phyloP scores from a whole-genome alignment of 2,113 vertebrate species.

The Hemichromis elongatus region DNA sequence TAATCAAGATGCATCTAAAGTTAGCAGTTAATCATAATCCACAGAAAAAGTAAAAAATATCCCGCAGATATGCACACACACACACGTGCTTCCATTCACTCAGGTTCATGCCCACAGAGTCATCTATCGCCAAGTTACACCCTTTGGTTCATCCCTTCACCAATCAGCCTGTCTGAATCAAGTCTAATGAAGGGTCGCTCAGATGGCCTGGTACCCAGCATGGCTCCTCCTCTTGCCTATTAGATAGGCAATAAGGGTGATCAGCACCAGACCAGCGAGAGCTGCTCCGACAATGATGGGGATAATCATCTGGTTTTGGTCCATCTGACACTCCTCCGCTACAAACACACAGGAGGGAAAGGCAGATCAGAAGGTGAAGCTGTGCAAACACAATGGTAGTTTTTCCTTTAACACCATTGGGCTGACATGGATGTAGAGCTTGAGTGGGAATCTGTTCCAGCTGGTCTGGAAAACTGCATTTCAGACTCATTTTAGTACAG shows the following conservation, averaged over 20 bases:
- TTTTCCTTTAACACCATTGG: not conserved
- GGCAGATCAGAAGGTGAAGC: not conserved
- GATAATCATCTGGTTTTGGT: constrained; percentile 93
- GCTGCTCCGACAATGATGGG: constrained; percentile 94
- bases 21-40: constrained; percentile 6
- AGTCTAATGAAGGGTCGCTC: constrained; percentile 38
- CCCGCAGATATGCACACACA: not conserved
- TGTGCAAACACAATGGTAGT: not conserved
- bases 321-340: constrained; percentile 92
- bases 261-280: constrained; percentile 91
- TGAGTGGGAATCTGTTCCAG: not conserved
- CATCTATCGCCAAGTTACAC: not conserved
- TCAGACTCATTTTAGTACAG: not conserved
- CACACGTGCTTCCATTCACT: not conserved
- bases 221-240: constrained; percentile 95
- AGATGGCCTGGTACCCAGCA: constrained; percentile 97
- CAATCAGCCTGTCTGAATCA: not conserved
- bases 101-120: not conserved
- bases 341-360: not conserved
- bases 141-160: not conserved
- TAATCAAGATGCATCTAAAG: not conserved
- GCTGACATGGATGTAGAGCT: not conserved
- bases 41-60: constrained; percentile 2
- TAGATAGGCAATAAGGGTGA: constrained; percentile 93
- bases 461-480: not conserved